phyloP scores from a whole-genome alignment of 2,113 vertebrate species.

The Bubo scandiacus region DNA sequence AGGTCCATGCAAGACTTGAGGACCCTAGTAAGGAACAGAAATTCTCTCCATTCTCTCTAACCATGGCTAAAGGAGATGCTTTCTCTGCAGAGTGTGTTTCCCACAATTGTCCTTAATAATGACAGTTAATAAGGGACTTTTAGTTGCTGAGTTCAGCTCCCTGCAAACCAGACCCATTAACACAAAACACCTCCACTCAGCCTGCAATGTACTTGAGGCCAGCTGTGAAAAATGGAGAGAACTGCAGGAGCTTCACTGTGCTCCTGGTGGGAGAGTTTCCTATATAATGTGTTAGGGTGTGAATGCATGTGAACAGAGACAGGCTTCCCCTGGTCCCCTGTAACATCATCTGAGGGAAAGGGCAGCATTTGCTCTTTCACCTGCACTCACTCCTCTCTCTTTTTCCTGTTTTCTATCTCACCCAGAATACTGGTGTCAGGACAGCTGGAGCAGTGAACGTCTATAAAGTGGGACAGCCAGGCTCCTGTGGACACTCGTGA shows the following conservation, averaged over 20 bases:
- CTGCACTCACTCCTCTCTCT: background rate
- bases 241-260: background rate
- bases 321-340: background rate
- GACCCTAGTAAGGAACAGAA: background rate
- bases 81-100: background rate
- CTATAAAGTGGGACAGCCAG: constrained; percentile 17
- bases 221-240: background rate
- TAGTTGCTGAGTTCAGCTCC: background rate
- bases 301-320: background rate
- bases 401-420: background rate
- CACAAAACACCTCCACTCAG: background rate
- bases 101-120: background rate
- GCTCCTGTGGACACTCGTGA: background rate
- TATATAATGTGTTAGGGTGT: fast-evolving
- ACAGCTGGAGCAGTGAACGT: background rate
- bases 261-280: background rate
- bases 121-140: background rate
- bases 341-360: background rate
- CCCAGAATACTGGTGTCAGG: constrained; percentile 2
- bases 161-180: background rate
- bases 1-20: background rate
- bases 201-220: background rate
- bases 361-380: fast-evolving
- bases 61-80: background rate
- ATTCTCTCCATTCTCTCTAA: background rate